A percentile compares a stretch with the other conserved stretches of the same genome.
phyloP scores from a whole-genome alignment of 2,797 vertebrate species.

The Oreochromis grahami region DNA sequence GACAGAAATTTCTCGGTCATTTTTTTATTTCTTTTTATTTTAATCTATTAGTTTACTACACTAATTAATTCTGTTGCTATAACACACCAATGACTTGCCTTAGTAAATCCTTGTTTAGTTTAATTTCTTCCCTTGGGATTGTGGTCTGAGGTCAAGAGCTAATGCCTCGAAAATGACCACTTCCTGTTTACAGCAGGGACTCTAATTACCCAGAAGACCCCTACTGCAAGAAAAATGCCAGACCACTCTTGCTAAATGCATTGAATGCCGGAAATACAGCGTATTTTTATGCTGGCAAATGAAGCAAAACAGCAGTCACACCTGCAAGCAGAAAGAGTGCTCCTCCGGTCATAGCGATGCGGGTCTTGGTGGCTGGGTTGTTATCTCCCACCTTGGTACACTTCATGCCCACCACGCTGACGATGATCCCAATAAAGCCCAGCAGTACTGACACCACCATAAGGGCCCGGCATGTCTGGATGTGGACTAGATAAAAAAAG shows the following conservation, averaged over 20 bases:
- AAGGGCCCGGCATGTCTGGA: conserved; percentile 92
- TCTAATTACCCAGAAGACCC: conserved; percentile 34
- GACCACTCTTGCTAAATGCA: neutral
- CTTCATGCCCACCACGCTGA: conserved; percentile 96
- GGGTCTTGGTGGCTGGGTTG: conserved; percentile 87
- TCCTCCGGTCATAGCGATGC: conserved; percentile 89
- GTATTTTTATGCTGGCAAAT: neutral
- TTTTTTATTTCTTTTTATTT: neutral
- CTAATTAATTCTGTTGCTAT: neutral
- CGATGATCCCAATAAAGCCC: conserved; percentile 89
- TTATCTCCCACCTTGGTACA: conserved; percentile 96
- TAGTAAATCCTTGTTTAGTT: neutral
- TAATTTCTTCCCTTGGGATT: neutral
- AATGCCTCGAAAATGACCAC: conserved; percentile 52
- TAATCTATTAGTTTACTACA: neutral
- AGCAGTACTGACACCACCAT: conserved; percentile 94
- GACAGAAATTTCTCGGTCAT: neutral
- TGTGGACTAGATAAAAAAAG: conserved; percentile 80
- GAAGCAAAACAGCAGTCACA: conserved; percentile 41
- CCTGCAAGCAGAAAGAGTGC: conserved; percentile 90
- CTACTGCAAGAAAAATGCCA: conserved; percentile 14
- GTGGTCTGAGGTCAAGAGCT: conserved; percentile 32
- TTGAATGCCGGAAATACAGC: neutral
- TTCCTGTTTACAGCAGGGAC: conserved; percentile 64
- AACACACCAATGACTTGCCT: neutral